These are phyloP conservation scores for Rhaphigaster nebulosa DNA, from an alignment of 2,888 invertebrate species.

Conservation along the genomic window DNA sequence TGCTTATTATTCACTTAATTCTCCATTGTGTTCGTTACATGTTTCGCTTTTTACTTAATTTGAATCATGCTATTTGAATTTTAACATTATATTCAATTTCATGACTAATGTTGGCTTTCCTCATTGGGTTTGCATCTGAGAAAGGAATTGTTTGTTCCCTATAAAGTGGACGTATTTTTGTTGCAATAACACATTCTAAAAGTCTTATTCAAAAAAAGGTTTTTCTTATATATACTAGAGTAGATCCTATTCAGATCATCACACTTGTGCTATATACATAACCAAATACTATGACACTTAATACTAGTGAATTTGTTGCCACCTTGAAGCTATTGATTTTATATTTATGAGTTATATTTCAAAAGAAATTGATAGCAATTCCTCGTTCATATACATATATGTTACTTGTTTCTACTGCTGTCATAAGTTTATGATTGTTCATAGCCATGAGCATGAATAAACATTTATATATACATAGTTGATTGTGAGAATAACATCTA, in stretches of 20 bases:
- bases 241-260: neutral
- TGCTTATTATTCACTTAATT: conserved; percentile 24
- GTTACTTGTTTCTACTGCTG: too few relatives aligned
- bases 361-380: too few relatives aligned
- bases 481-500: too few relatives aligned
- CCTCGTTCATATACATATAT: too few relatives aligned
- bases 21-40: conserved; percentile 12
- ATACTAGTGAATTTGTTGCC: neutral
- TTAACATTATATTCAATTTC: conserved; percentile 25
- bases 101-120: conserved; percentile 11
- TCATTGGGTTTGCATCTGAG: conserved; percentile 25
- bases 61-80: conserved; percentile 3
- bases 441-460: too few relatives aligned
- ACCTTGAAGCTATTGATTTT: neutral
- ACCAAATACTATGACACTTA: neutral
- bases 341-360: neutral
- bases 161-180: neutral
- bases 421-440: too few relatives aligned
- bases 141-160: neutral
- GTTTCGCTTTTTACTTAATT: neutral
- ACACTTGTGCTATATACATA: neutral
- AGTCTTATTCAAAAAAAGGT: too few relatives aligned
- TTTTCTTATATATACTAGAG: neutral
- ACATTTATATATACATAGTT: too few relatives aligned
- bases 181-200: neutral